Percentiles rank a stretch among this genome's conserved stretches.
phyloP scores from a whole-genome alignment of 2,797 vertebrate species.

The Rhinichthys osculus region DNA sequence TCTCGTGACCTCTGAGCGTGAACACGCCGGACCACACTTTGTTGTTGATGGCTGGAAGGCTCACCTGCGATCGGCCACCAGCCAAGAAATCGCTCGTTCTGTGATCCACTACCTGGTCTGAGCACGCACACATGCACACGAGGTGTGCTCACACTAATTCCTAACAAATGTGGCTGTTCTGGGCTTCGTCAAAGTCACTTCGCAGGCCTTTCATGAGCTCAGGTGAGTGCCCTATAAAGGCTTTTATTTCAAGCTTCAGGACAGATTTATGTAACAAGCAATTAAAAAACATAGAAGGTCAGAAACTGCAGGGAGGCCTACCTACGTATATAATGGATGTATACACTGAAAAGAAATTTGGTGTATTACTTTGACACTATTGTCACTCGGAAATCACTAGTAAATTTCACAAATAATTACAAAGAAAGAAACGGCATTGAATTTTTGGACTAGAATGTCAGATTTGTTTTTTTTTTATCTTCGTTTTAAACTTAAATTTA shows the following conservation, averaged over 20 bases:
- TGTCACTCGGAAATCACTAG: neutral
- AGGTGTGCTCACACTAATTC: slow-evolving; percentile 64
- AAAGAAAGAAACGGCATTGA: neutral
- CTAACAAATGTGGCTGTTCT: slow-evolving; percentile 62
- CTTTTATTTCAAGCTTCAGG: slow-evolving; percentile 50
- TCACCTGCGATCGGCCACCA: slow-evolving; percentile 79
- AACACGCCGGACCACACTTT: slow-evolving; percentile 74
- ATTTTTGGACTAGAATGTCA: neutral
- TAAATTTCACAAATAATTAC: neutral
- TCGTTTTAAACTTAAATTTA: too few relatives aligned
- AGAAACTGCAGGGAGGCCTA: slow-evolving; percentile 39
- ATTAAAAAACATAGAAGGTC: slow-evolving; percentile 50
- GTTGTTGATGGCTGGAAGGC: slow-evolving; percentile 74
- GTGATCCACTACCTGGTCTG: slow-evolving; percentile 69
- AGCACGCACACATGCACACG: slow-evolving; percentile 37
- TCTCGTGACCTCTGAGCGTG: slow-evolving; percentile 74
- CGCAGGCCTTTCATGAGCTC: slow-evolving; percentile 52
- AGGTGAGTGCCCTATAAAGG: slow-evolving; percentile 57
- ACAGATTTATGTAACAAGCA: slow-evolving; percentile 60
- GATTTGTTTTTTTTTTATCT: too few relatives aligned
- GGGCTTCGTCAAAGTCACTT: slow-evolving; percentile 60
- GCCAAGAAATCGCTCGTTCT: slow-evolving; percentile 69
- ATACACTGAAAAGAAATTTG: neutral
- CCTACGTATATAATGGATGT: slow-evolving; percentile 24
- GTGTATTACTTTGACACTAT: neutral